Evolutionary conservation across 1,140 invertebrate species (phyloP).

Genomic region (Lordiphosa clarofinis): DNA sequence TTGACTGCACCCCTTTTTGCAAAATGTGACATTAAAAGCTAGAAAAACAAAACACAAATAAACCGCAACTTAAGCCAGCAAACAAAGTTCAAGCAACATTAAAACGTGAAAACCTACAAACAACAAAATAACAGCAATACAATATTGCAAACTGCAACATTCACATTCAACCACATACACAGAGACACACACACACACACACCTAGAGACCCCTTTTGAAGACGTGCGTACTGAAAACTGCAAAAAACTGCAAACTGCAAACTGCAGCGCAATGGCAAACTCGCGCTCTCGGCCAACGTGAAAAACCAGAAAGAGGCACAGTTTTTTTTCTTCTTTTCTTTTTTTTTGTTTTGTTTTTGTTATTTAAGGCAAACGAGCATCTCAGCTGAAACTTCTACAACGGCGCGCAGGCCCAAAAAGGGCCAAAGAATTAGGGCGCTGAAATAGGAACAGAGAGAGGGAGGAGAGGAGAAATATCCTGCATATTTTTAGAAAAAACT

Average conservation of each 20-base stretch:
- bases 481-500: too few relatives aligned
- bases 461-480: too few relatives aligned
- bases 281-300: constrained; percentile 54
- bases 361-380: constrained; percentile 49
- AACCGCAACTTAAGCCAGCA: constrained; percentile 26
- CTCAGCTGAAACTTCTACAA: constrained; percentile 26
- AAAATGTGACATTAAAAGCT: constrained; percentile 42
- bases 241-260: constrained; percentile 28
- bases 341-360: constrained; percentile 17
- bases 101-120: constrained; percentile 54
- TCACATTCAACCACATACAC: constrained; percentile 33
- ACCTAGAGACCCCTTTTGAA: constrained; percentile 42
- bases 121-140: constrained; percentile 39
- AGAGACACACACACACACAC: constrained; percentile 10
- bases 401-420: constrained; percentile 25
- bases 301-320: constrained; percentile 75
- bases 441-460: not conserved
- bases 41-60: constrained; percentile 5
- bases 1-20: constrained; percentile 50
- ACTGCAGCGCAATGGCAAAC: too few relatives aligned
- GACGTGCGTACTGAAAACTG: constrained; percentile 64
- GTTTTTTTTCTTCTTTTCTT: constrained; percentile 45
- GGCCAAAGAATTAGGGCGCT: constrained; percentile 39
- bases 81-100: constrained; percentile 57
- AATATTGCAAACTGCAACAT: constrained; percentile 52